Base-by-base conservation (phyloP, 2,113 vertebrate species). In the Sylvietta virens region DNA sequence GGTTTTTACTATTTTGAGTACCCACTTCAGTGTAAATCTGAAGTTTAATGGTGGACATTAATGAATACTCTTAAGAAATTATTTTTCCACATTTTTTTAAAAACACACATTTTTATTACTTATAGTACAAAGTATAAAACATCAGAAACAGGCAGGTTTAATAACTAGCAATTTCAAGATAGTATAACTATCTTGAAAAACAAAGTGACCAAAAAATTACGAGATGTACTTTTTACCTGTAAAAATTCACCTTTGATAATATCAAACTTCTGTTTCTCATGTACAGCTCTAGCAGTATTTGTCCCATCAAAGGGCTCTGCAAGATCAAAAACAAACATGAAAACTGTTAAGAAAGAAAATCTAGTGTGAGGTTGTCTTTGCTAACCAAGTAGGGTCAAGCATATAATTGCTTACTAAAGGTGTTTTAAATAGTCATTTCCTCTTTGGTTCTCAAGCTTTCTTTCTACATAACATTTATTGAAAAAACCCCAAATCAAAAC, bases 231-330 rank as follows among this genome's bases (percentile, higher is more conserved):
- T 81, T 79, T 96, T 99, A 99, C 99, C 99, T 99, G 97, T 53
- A 88, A 47, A 97, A 99, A 98, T 93, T 98, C 97, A 62, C 88
- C 74, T 98, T 94, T 98, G 74, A 99, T 99, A 71, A 96, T 82
- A 53, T 99, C 98, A 97, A 99, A 99, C 97, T 99, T 99, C 39
- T 97, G 92, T 94, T 98, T 98, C 95, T 99, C 99, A 83, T 99
- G 98, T 92, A 99, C 99, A 47, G 99, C 99, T 97, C 99, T 98
- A 94, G 99, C 99, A 33, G 99, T 99, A 88, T 99, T 99, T 87
- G 98, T 98, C 86, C 98, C 94, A 96, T 99, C 99, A 98, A 99
- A 99, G 24, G 99, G 99, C 95, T 99, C 99, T 99, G 96, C 81
- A 97, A 93, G 22, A 88, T 84, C 76, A 97, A 97, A 96, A 7